These are phyloP conservation scores for Nasonia vitripennis DNA, from an alignment of 1,140 invertebrate species.

Conservation along the genomic window DNA sequence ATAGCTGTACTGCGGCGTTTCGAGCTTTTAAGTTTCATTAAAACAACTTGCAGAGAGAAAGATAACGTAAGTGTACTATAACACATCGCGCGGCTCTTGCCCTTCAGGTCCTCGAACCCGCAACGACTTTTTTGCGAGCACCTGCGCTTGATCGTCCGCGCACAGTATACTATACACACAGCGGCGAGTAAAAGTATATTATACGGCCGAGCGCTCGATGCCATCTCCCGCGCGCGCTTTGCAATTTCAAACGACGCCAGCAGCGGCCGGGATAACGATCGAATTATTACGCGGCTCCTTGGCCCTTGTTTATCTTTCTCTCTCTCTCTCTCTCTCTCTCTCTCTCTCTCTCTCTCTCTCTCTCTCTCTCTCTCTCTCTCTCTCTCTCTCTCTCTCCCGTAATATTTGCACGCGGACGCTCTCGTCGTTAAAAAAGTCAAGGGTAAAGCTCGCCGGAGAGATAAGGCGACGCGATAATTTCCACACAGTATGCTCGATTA, in stretches of 20 bases:
- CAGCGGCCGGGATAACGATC: constrained; percentile 17
- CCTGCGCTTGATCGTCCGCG: constrained; percentile 44
- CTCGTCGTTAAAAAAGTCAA: not conserved
- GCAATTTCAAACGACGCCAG: constrained; percentile 57
- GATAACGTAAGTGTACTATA: not conserved
- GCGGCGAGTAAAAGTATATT: not conserved
- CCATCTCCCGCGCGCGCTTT: constrained; percentile 54
- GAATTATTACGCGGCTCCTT: not conserved
- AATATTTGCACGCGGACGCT: not conserved
- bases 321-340: not conserved
- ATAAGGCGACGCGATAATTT: not conserved
- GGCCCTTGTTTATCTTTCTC: not conserved
- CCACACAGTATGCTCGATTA: not conserved
- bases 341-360: not conserved
- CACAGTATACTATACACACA: no score
- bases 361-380: not conserved
- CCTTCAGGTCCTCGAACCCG: not conserved
- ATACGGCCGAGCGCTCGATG: constrained; percentile 56
- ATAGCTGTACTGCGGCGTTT: not conserved
- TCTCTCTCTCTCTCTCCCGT: not conserved
- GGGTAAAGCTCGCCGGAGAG: not conserved
- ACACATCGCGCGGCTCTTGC: not conserved
- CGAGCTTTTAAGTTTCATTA: not conserved
- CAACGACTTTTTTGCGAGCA: constrained; percentile 58
- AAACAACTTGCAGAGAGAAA: not conserved